phyloP scores from a whole-genome alignment of 2,888 invertebrate species.

The Ceratothoa steindachneri region DNA sequence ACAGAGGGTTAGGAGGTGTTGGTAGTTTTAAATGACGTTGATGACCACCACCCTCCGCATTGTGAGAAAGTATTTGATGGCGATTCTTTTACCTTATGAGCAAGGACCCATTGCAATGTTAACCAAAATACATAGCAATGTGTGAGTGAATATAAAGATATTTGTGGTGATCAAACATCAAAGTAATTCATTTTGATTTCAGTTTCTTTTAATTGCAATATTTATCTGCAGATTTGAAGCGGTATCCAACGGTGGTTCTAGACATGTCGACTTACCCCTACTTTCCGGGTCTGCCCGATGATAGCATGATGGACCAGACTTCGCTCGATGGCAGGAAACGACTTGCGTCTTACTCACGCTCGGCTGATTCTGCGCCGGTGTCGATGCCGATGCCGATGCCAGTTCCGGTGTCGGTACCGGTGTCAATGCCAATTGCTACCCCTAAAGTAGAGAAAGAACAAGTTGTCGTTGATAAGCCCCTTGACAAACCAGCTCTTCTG shows the following conservation, averaged over 20 bases:
- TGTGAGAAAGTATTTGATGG: no score
- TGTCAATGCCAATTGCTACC: background rate
- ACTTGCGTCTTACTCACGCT: conserved; percentile 28
- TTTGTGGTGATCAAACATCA: no score
- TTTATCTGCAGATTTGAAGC: conserved; percentile 29
- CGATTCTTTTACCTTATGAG: no score
- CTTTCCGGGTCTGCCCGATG: conserved; percentile 36
- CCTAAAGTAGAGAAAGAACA: background rate
- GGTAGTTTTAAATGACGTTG: no score
- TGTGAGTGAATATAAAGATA: no score
- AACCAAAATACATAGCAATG: no score
- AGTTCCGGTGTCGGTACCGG: background rate
- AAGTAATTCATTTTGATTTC: no score
- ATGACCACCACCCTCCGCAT: no score
- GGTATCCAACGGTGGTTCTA: conserved; percentile 43
- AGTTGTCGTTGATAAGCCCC: background rate
- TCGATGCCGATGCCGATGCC: background rate
- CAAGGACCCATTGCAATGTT: no score
- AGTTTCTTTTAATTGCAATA: no score
- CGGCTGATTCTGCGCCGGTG: background rate
- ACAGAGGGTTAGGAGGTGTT: no score
- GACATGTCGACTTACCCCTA: conserved; percentile 44
- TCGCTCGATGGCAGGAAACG: conserved; percentile 35
- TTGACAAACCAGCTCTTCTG: background rate
- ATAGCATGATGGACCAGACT: conserved; percentile 34